Base-by-base conservation (phyloP, 2,113 vertebrate genomes). In the Larimichthys crocea region DNA sequence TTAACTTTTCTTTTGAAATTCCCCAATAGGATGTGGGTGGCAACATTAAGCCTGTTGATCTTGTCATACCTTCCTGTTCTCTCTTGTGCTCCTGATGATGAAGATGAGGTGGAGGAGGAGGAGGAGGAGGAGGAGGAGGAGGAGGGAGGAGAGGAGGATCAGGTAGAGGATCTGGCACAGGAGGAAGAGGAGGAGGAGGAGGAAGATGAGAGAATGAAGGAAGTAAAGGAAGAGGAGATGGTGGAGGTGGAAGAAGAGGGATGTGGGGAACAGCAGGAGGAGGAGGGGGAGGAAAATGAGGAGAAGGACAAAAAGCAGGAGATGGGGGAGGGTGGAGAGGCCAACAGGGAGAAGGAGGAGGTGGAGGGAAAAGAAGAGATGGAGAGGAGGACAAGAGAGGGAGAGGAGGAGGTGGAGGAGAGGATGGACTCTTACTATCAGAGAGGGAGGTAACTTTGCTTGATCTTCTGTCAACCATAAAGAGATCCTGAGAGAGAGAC, bases 391-490 rank as follows among this genome's bases (percentile, higher is more conserved):
- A 73, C 42, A 74, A 62, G 29, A 29, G 59, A 52, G 29, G 55
- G 29, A n/a, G 26, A 60, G 44, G 66, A 56, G n/a, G 64, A 3
- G 82, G 16, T 5, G 76, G 85, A 80, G 88, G 82, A 84, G 72
- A 86, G 85, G 81, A 82, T 12, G 65, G 71, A 73, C n/a, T 90
- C 90, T 92, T 92, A 88, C 92, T 91, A 91, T 91, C 76, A 75
- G 90, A 95, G 53, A 95, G 91, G 76, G 79, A 86, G 31, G 86
- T 80, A 63, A 95, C 88, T 87, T 75, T 93, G 46, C 90, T 92
- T 64, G 90, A 92, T 68, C 61, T 77, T 85, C 91, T 92, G 87
- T 95, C 91, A 15, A 95, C 88, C 66, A 92, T 79, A 42, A 92
- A 95, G 3, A 95, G 69, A 60, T 92, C 76, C 95, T 95, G 76